Evolutionary conservation across 2,113 vertebrate species (phyloP), one percentile per base, ranked within the genome.

Genomic region (Nothobranchius kuhntae): DNA sequence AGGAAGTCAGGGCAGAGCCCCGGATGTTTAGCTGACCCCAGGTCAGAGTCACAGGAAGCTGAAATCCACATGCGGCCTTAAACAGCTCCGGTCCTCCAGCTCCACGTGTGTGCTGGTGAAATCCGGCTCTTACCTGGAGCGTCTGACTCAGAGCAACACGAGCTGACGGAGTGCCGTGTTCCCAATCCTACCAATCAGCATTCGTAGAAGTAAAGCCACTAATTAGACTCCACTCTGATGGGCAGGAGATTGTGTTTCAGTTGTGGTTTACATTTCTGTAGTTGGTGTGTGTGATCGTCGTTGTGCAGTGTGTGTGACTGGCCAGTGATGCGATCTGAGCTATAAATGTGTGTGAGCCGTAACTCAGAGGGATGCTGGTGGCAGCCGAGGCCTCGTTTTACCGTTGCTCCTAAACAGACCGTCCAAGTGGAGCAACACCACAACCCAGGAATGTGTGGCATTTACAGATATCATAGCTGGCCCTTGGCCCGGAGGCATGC

Each of bases 291-390:
- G 58, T 72, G 59, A 65, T 38, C 61, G 4, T 30, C 7, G 13
- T 47, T 53, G 38, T 47, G 30, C 2, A 36, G 46, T 55, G 8
- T 26, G 40, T 26, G 64, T 21, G 4, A 21, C 21, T 21, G 21
- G 6, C 66, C 24, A 13, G 11, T 13, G 68, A 84, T 47, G 59
- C 59, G 85, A 87, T 79, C 66, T 0, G 73, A 84, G 85, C 79
- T 87, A 84, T 83, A 87, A 81, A 86, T 80, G 83, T 17, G 68
- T 68, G 21, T 70, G 76, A 74, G 65, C 80, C 76, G 52, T 52
- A 30, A 54, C 59, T 51, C 60, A 83, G 80, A 71, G 61, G 21
- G 71, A 78, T 35, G 61, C 53, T 51, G 76, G 14, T 53, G 66
- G 74, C 74, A 38, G 71, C 2, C 69, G 69, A 14, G 75, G 68